Percentiles rank a stretch among this genome's conserved stretches.
phyloP scores from a whole-genome alignment of 2,797 vertebrate species.

The Anguilla obscura region DNA sequence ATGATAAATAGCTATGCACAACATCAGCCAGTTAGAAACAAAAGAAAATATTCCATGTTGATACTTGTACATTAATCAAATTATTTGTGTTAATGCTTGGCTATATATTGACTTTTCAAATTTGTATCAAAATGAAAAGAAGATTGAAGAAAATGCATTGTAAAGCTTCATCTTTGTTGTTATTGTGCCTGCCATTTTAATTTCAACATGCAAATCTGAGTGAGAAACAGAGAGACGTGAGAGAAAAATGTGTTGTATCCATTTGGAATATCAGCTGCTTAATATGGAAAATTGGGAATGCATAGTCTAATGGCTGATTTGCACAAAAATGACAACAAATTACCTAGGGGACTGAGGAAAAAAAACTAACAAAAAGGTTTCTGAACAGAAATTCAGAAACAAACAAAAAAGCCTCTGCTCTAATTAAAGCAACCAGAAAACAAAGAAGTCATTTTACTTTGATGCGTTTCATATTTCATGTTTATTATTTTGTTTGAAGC shows the following conservation, averaged over 20 bases:
- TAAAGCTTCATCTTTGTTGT: neutral
- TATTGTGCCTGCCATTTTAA: neutral
- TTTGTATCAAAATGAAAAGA: neutral
- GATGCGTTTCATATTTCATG: conserved; percentile 59
- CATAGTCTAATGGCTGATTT: conserved; percentile 58
- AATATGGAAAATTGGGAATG: conserved; percentile 37
- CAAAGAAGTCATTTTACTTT: conserved; percentile 74
- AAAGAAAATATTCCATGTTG: neutral
- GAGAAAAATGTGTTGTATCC: neutral
- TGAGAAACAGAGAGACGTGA: neutral
- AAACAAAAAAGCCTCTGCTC: conserved; percentile 55
- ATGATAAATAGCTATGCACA: neutral
- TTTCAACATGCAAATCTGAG: neutral
- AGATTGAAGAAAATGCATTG: neutral
- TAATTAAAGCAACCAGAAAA: conserved; percentile 70
- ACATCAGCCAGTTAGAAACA: neutral
- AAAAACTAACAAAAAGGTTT: conserved; percentile 43
- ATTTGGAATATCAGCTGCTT: conserved; percentile 14
- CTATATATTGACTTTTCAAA: neutral
- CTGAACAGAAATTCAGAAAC: conserved; percentile 49
- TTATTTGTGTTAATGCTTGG: neutral
- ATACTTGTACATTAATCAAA: neutral
- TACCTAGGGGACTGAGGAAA: conserved; percentile 57
- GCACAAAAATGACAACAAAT: conserved; percentile 64
- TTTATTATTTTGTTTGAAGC: conserved; percentile 59